A percentile compares a stretch with the other conserved stretches of the same genome.
These are phyloP conservation scores for Melanargia galathea DNA, from an alignment of 2,888 invertebrate genomes.

Conservation along the genomic window DNA sequence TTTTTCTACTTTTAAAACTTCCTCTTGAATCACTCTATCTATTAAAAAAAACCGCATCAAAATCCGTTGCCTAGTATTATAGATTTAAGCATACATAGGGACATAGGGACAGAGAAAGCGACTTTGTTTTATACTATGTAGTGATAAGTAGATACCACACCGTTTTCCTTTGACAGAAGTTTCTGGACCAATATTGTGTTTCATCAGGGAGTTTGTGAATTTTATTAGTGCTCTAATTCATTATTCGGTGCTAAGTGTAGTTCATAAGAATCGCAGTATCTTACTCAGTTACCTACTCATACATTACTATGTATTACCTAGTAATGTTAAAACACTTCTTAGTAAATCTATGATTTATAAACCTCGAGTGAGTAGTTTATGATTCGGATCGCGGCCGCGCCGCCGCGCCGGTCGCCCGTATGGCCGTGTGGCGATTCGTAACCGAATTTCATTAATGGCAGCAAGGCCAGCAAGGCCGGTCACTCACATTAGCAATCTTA, in stretches of 20 bases:
- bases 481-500: conserved; percentile 56
- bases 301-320: conserved; percentile 12
- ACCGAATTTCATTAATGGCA: conserved; percentile 33
- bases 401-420: conserved; percentile 1
- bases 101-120: too few relatives aligned
- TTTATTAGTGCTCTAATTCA: background rate
- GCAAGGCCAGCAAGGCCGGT: conserved; percentile 60
- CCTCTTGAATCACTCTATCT: too few relatives aligned
- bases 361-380: conserved; percentile 1
- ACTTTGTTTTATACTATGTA: too few relatives aligned
- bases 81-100: too few relatives aligned
- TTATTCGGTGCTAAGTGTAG: background rate
- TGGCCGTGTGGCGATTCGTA: too few relatives aligned
- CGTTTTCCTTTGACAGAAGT: too few relatives aligned
- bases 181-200: too few relatives aligned
- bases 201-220: background rate
- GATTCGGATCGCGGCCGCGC: background rate
- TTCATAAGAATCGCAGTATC: background rate
- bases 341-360: conserved; percentile 7
- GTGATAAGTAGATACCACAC: too few relatives aligned
- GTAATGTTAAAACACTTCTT: background rate
- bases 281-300: background rate
- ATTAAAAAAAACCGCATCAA: too few relatives aligned
- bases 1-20: too few relatives aligned
- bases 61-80: too few relatives aligned